These are phyloP conservation scores for Penaeus chinensis DNA, from an alignment of 1,140 invertebrate species.

Conservation along the genomic window DNA sequence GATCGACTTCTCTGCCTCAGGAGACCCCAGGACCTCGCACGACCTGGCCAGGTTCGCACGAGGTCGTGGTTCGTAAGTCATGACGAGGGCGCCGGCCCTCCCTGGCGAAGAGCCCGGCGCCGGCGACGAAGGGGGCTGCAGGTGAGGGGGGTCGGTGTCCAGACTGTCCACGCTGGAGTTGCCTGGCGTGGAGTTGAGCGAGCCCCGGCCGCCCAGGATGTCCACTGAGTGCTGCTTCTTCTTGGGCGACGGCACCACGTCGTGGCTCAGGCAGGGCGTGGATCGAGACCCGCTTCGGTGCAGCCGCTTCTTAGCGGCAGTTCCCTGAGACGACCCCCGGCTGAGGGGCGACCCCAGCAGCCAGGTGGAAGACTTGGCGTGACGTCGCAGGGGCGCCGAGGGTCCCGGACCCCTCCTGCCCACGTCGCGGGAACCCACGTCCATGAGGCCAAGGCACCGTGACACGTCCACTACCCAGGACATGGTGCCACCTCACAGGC, in stretches of 20 bases:
- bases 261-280: constrained; percentile 45
- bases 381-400: constrained; percentile 38
- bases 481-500: constrained; percentile 23
- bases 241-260: background rate
- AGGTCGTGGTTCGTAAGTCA: constrained; percentile 1
- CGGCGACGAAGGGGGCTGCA: background rate
- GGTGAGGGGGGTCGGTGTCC: constrained; percentile 23
- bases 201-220: constrained; percentile 73
- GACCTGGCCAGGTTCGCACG: constrained; percentile 40
- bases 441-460: constrained; percentile 59
- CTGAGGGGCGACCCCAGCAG: constrained; percentile 48
- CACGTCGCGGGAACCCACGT: constrained; percentile 54
- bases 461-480: constrained; percentile 63
- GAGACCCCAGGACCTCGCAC: constrained; percentile 41
- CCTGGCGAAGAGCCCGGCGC: background rate
- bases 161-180: constrained; percentile 68
- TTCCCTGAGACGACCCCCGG: constrained; percentile 41
- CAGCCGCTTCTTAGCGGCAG: constrained; percentile 30
- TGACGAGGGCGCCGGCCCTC: constrained; percentile 8
- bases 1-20: constrained; percentile 16
- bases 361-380: constrained; percentile 53
- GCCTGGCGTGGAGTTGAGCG: constrained; percentile 73
- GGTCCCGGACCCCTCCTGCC: constrained; percentile 26
- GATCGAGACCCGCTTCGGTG: constrained; percentile 54
- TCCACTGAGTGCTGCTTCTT: constrained; percentile 21